Evolutionary conservation across 2,888 invertebrate genomes (phyloP), one percentile per base, ranked within the genome.

Genomic region (Parthenolecanium corni): DNA sequence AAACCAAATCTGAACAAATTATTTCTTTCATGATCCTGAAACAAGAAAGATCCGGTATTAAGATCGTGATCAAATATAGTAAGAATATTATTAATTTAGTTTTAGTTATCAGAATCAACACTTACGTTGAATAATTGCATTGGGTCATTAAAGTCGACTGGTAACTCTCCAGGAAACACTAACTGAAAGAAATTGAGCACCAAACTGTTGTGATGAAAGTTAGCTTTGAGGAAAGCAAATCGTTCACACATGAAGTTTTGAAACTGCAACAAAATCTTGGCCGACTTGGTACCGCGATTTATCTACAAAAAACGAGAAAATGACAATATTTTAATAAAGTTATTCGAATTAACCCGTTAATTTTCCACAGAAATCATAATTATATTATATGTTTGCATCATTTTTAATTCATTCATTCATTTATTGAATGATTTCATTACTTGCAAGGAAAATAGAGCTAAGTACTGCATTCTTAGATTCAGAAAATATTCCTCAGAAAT

Each of bases 231-330:
- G 23, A 49, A 61, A 20, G 49, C 49, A 21, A 49, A 61, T 14
- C 38, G 49, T 51, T 61, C 61, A 38, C 49, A 61, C n/a, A 61
- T 49, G 49, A 51, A 61, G 40, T 61, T 61, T 36, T 61, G 61
- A 38, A 61, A 61, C 38, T 61, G 61, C 31, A 61, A 25, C 38
- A 61, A 38, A 38, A 61, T 61, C 38, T 61, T 61, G 21, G 51
- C 51, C 9, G 61, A 49, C 16, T 51, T 61, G 23, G 61, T 61
- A n/a, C 49, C 49, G 14, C 51, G 14, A 9, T 38, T 47, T 2
- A 38, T 23, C 61, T 61, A 21, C 6, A 56, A 31, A 54, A 49
- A 49, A 49, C 3, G 6, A 21, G 18, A 14, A 20, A 21, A 49
- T 6, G 20, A 49, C 3, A 21, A 49, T 6, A 12, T 12, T 14